A percentile compares a stretch with the other conserved stretches of the same genome.
These are phyloP conservation scores for Columbina picui DNA, from an alignment of 2,113 vertebrate species.

Conservation along the genomic window DNA sequence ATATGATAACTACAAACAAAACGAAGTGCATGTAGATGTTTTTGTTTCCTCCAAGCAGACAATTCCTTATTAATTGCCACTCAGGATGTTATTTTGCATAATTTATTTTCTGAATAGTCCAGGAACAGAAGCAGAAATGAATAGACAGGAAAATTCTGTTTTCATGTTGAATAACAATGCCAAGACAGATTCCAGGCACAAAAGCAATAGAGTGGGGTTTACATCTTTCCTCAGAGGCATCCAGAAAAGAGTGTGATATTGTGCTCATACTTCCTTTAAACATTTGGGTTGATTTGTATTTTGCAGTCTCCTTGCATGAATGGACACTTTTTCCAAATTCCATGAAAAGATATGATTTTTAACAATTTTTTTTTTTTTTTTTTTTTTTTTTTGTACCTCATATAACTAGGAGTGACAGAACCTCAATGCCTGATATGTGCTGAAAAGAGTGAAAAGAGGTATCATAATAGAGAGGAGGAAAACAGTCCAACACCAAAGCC, in stretches of 20 bases:
- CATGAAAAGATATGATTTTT: not conserved
- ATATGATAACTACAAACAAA: not conserved
- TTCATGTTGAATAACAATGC: not conserved
- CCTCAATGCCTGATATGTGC: not conserved
- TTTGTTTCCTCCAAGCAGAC: not conserved
- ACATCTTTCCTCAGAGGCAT: not conserved
- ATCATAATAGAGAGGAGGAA: rapidly evolving
- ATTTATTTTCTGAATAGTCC: not conserved
- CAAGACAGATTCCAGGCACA: not conserved
- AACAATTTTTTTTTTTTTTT: not conserved
- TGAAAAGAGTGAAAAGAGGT: not conserved
- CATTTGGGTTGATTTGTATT: not conserved
- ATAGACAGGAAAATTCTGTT: not conserved
- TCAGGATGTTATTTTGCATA: not conserved
- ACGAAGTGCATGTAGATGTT: not conserved
- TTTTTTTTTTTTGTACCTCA: not conserved
- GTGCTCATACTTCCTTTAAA: not conserved
- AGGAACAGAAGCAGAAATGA: not conserved
- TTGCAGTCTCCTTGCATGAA: not conserved
- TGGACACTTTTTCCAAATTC: not conserved
- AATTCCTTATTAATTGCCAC: not conserved
- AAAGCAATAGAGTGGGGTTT: not conserved
- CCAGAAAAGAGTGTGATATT: not conserved
- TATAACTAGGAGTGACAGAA: not conserved
- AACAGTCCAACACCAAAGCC: not conserved